Percentiles rank a stretch among this genome's conserved stretches.
These are phyloP conservation scores for Megastigmus dorsalis DNA, from an alignment of 2,888 invertebrate genomes.

Conservation along the genomic window DNA sequence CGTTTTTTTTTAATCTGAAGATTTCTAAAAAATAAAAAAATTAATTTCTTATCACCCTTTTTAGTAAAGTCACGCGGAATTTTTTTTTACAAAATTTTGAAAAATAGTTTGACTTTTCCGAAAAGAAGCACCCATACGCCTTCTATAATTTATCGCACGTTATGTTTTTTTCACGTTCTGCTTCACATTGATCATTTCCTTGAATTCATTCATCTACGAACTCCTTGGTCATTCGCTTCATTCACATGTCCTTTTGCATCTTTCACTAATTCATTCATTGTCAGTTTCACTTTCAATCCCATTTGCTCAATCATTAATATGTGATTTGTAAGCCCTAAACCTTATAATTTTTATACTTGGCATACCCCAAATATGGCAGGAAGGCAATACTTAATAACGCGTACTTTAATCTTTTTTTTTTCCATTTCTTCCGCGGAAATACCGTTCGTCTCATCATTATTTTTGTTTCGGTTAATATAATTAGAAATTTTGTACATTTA, in stretches of 20 bases:
- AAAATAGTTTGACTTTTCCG: constrained; percentile 69
- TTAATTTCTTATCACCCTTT: constrained; percentile 53
- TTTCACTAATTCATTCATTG: constrained; percentile 55
- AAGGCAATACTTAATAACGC: constrained; percentile 78
- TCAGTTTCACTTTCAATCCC: constrained; percentile 51
- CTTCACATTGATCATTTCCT: constrained; percentile 43
- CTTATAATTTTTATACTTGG: constrained; percentile 76
- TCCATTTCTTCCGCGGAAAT: constrained; percentile 43
- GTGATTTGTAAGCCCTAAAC: constrained; percentile 70
- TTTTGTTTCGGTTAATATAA: constrained; percentile 53
- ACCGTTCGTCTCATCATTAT: constrained; percentile 30
- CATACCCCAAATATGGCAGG: constrained; percentile 80
- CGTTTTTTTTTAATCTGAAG: constrained; percentile 54
- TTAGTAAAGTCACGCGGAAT: constrained; percentile 62
- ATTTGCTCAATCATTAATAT: constrained; percentile 58
- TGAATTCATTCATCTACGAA: constrained; percentile 13
- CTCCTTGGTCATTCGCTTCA: constrained; percentile 18
- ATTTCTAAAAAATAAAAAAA: constrained; percentile 55
- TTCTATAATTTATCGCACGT: constrained; percentile 52
- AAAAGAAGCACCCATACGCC: constrained; percentile 63
- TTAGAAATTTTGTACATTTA: constrained; percentile 63
- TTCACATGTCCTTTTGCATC: constrained; percentile 41
- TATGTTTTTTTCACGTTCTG: constrained; percentile 36
- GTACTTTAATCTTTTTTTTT: constrained; percentile 62
- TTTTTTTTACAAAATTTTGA: constrained; percentile 70